Evolutionary conservation across 1,140 invertebrate species (phyloP).

Genomic region (Acyrthosiphon pisum): DNA sequence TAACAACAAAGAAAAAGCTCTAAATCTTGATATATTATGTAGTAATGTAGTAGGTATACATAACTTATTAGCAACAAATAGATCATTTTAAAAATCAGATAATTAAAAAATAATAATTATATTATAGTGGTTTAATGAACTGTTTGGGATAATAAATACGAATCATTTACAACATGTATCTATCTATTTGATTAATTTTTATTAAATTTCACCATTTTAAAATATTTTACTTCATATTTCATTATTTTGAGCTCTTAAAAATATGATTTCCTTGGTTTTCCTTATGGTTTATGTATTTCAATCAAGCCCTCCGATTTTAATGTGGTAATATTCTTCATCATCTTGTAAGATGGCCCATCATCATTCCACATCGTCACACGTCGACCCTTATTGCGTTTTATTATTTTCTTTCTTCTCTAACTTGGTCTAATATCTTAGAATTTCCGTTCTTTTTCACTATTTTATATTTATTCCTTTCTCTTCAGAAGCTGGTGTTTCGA

Average conservation of each 20-base stretch:
- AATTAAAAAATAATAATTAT: too few relatives aligned
- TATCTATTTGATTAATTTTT: background rate
- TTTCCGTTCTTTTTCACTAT: background rate
- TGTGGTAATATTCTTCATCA: background rate
- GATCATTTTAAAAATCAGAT: too few relatives aligned
- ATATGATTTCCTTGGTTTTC: background rate
- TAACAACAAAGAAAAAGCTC: too few relatives aligned
- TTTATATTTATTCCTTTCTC: background rate
- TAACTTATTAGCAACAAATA: too few relatives aligned
- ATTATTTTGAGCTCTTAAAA: background rate
- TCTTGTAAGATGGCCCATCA: background rate
- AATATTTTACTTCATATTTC: background rate
- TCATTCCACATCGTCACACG: background rate
- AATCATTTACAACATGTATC: background rate
- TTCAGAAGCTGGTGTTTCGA: background rate
- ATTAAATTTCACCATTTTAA: background rate
- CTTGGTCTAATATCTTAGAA: background rate
- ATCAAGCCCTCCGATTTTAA: background rate
- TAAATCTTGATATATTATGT: too few relatives aligned
- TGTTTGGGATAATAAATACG: background rate
- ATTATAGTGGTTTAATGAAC: background rate
- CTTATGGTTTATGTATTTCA: background rate
- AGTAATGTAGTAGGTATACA: too few relatives aligned
- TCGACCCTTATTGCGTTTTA: background rate
- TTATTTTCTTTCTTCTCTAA: background rate